phyloP scores from a whole-genome alignment of 2,113 vertebrate species.

The Ariopsis seemanni region DNA sequence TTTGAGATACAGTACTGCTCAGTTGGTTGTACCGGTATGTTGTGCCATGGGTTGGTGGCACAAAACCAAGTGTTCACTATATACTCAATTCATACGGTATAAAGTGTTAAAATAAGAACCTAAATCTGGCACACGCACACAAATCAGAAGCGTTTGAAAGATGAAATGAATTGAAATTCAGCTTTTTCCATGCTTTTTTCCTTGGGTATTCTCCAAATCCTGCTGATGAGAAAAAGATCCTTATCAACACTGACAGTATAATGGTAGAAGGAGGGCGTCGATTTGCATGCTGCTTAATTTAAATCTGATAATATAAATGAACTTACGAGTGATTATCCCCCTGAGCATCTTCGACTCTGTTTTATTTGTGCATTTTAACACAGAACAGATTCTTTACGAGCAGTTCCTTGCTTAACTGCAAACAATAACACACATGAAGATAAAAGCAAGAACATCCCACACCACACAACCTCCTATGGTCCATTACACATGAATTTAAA shows the following conservation, averaged over 20 bases:
- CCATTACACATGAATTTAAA: constrained; percentile 19
- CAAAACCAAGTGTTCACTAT: not conserved
- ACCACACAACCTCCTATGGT: not conserved
- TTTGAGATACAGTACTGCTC: not conserved
- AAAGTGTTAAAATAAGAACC: not conserved
- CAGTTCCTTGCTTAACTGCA: not conserved
- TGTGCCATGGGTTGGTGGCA: not conserved
- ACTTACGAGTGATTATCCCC: not conserved
- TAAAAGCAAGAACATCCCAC: not conserved
- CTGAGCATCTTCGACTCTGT: not conserved
- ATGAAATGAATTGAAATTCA: not conserved
- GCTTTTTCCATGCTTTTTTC: not conserved
- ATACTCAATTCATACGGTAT: not conserved
- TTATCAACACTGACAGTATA: constrained; percentile 3
- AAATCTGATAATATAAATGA: constrained; percentile 22
- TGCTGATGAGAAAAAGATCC: constrained; percentile 33
- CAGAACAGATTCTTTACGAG: not conserved
- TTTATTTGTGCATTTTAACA: not conserved
- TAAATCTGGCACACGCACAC: not conserved
- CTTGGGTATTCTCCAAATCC: not conserved
- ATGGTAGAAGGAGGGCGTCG: not conserved
- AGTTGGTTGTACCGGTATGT: not conserved
- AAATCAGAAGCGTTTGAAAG: not conserved
- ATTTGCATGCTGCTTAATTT: constrained; percentile 1
- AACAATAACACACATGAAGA: not conserved